These are phyloP conservation scores for Hippasteria phrygiana DNA, from an alignment of 53 echinoderm and acorn worm species.

Conservation along the genomic window DNA sequence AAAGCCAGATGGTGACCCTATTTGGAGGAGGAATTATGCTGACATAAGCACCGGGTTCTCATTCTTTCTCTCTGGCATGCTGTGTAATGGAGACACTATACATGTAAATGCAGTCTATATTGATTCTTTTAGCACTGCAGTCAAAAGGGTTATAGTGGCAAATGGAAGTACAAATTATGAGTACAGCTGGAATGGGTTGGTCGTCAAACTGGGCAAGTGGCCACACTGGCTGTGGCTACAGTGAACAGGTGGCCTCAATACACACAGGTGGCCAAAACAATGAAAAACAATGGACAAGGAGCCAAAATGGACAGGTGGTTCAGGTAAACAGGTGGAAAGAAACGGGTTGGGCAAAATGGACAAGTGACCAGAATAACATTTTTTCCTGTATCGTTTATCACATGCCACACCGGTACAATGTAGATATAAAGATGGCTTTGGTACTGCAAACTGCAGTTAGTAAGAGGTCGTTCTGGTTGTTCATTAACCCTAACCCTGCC, in stretches of 20 bases:
- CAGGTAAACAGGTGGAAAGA: background rate
- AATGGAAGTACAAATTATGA: no score
- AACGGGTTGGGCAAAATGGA: background rate
- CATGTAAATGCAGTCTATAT: no score
- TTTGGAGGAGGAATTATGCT: slow-evolving; percentile 31
- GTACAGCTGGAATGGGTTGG: background rate
- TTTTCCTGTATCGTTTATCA: no score
- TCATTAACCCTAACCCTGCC: no score
- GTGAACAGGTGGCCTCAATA: background rate
- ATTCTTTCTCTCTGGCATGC: background rate
- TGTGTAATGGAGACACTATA: background rate
- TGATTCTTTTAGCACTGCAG: no score
- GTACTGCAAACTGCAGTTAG: no score
- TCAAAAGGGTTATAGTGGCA: no score
- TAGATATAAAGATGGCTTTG: no score
- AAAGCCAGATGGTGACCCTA: slow-evolving; percentile 49
- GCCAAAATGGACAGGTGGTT: background rate
- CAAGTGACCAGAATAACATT: no score
- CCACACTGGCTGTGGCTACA: background rate
- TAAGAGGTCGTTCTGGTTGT: no score
- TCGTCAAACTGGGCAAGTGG: background rate
- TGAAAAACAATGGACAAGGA: background rate
- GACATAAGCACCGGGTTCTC: slow-evolving; percentile 44
- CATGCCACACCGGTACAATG: no score
- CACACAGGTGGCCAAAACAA: background rate